Evolutionary conservation across 2,797 vertebrate species (phyloP).

Genomic region (Trichosurus vulpecula): DNA sequence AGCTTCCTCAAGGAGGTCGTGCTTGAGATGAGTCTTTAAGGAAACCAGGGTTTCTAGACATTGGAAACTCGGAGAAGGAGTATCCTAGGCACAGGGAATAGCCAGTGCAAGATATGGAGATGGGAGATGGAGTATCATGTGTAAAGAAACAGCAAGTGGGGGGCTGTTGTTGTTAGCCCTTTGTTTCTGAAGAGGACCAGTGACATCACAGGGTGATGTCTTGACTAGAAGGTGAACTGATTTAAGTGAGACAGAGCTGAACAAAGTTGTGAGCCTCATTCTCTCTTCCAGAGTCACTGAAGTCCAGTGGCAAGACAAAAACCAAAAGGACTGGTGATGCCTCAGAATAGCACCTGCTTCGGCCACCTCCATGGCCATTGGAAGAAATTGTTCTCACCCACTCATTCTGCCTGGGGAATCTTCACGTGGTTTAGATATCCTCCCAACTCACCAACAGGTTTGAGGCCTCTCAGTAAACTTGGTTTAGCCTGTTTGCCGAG

Average conservation of each 20-base stretch:
- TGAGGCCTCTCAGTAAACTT: background rate
- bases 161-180: too few species aligned
- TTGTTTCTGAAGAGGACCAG: background rate
- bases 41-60: background rate
- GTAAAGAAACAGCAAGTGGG: background rate
- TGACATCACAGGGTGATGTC: background rate
- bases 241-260: too few species aligned
- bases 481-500: background rate
- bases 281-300: background rate
- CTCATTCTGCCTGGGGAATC: background rate
- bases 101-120: background rate
- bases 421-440: background rate
- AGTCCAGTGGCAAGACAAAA: background rate
- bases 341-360: background rate
- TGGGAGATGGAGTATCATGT: background rate
- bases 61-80: background rate
- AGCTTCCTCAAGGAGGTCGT: too few species aligned
- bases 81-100: background rate
- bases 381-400: background rate
- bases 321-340: background rate
- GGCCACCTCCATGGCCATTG: background rate
- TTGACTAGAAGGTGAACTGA: background rate
- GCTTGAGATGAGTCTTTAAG: background rate
- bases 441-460: background rate
- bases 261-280: too few species aligned